phyloP scores from a whole-genome alignment of 2,113 vertebrate species.

The Pungitius pungitius region DNA sequence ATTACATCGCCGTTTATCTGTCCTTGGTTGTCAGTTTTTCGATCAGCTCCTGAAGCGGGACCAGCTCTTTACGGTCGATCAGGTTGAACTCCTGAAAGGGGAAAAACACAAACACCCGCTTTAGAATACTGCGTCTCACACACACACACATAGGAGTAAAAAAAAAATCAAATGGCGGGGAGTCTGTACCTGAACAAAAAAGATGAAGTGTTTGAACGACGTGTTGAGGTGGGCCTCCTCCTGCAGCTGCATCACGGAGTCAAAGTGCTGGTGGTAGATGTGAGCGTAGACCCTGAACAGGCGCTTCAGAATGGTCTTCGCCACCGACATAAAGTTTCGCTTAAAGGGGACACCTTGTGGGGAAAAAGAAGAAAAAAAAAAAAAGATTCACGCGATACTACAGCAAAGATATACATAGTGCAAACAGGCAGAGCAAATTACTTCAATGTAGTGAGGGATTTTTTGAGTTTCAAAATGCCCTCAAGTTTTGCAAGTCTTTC shows the following conservation, averaged over 20 bases:
- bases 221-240: slow-evolving; percentile 98
- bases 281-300: slow-evolving; percentile 96
- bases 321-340: slow-evolving; percentile 97
- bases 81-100: slow-evolving; percentile 91
- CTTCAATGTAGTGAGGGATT: not conserved
- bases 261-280: slow-evolving; percentile 98
- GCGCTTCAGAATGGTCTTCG: slow-evolving; percentile 96
- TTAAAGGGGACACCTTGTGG: slow-evolving; percentile 91
- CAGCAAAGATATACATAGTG: not conserved
- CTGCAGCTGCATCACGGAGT: slow-evolving; percentile 95
- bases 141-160: not conserved
- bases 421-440: not conserved
- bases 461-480: too few species aligned
- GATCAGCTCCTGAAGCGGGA: slow-evolving; percentile 96
- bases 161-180: not conserved
- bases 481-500: not conserved
- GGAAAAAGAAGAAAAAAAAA: not conserved
- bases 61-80: slow-evolving; percentile 93
- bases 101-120: not conserved
- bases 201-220: slow-evolving; percentile 99
- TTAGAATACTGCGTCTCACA: not conserved
- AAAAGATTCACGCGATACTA: not conserved
- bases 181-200: slow-evolving; percentile 90
- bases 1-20: slow-evolving; percentile 83
- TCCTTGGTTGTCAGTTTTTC: slow-evolving; percentile 97